phyloP scores from a whole-genome alignment of 2,888 invertebrate species.

The Eustalomyia histrio region DNA sequence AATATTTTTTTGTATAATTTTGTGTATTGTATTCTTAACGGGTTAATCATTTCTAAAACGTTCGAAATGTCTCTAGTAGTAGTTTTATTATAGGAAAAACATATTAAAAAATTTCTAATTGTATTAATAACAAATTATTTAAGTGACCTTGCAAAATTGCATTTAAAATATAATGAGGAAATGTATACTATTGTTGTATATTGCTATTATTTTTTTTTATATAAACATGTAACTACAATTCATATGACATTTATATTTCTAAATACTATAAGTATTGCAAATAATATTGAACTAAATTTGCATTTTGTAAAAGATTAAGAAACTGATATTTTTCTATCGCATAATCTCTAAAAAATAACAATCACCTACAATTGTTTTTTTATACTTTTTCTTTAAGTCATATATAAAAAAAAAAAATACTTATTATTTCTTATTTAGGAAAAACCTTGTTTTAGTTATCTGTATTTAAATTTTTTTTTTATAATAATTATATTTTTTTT shows the following conservation, averaged over 20 bases:
- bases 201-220: background rate
- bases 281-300: slow-evolving; percentile 1
- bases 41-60: background rate
- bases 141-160: slow-evolving; percentile 44
- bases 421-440: slow-evolving; percentile 33
- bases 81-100: background rate
- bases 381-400: slow-evolving; percentile 25
- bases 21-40: background rate
- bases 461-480: slow-evolving; percentile 32
- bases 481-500: slow-evolving; percentile 38
- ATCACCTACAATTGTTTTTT: slow-evolving; percentile 42
- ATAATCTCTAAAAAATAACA: slow-evolving; percentile 25
- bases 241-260: slow-evolving; percentile 42
- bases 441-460: slow-evolving; percentile 50
- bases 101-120: slow-evolving; percentile 5
- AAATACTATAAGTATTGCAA: background rate
- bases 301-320: slow-evolving; percentile 6
- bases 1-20: too few relatives aligned
- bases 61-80: slow-evolving; percentile 3
- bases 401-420: background rate
- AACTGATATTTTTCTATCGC: background rate
- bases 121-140: slow-evolving; percentile 23
- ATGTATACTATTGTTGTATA: slow-evolving; percentile 27
- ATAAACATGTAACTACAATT: slow-evolving; percentile 30
- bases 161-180: slow-evolving; percentile 53